These are phyloP conservation scores for Cottoperca gobio DNA, from an alignment of 2,797 vertebrate genomes.

Conservation along the genomic window DNA sequence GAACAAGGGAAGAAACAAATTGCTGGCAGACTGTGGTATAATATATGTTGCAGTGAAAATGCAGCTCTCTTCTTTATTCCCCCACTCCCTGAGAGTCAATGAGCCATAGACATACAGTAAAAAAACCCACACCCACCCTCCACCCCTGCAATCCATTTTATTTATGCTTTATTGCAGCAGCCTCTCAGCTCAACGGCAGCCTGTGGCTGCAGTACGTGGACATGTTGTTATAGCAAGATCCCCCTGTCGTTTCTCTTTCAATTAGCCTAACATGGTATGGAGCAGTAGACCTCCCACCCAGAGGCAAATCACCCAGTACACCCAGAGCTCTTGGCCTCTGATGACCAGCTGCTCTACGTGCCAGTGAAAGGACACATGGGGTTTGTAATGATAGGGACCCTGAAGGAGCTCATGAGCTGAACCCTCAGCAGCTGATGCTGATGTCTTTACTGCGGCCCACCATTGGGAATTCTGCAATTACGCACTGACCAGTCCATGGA, in stretches of 20 bases:
- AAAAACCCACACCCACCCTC: constrained; percentile 9
- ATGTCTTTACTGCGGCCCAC: background rate
- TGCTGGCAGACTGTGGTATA: constrained; percentile 61
- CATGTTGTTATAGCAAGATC: constrained; percentile 77
- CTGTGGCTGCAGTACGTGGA: constrained; percentile 31
- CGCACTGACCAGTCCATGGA: background rate
- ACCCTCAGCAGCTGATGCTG: constrained; percentile 59
- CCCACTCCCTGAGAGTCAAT: constrained; percentile 68
- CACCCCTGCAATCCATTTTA: constrained; percentile 60
- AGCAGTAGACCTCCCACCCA: constrained; percentile 40
- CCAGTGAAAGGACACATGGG: constrained; percentile 3
- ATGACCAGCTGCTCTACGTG: constrained; percentile 58
- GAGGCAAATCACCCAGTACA: constrained; percentile 75
- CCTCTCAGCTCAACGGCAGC: constrained; percentile 58
- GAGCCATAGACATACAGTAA: constrained; percentile 65
- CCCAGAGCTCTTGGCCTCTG: constrained; percentile 39
- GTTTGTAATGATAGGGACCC: constrained; percentile 36
- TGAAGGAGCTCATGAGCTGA: constrained; percentile 51
- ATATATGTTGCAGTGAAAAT: constrained; percentile 56
- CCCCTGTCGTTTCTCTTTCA: constrained; percentile 75
- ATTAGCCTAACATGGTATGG: constrained; percentile 73
- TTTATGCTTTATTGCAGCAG: constrained; percentile 77
- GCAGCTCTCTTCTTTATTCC: constrained; percentile 42
- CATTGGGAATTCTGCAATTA: background rate
- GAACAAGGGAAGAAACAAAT: constrained; percentile 41